Percentiles rank a stretch among this genome's conserved stretches.
Evolutionary conservation across 2,797 vertebrate species (phyloP).

Genomic region (Sebastes vulpes): DNA sequence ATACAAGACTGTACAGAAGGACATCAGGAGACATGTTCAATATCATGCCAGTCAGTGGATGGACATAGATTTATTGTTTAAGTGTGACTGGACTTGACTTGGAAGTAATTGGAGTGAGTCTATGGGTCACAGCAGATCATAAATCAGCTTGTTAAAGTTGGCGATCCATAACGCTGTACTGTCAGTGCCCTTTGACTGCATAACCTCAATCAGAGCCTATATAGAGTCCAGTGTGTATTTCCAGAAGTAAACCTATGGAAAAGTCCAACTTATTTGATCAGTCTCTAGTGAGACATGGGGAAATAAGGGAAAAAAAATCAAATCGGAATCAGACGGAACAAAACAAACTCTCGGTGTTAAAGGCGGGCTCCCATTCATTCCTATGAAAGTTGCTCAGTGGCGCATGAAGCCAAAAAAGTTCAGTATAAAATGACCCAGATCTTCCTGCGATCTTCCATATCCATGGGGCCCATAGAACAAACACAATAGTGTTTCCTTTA

Average conservation of each 20-base stretch:
- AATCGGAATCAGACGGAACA: background rate
- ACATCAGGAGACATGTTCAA: background rate
- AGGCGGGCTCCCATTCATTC: background rate
- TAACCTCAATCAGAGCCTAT: background rate
- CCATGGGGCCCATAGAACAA: background rate
- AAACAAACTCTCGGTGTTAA: background rate
- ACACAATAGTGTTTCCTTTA: too few species aligned
- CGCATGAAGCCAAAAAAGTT: background rate
- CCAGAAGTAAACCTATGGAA: background rate
- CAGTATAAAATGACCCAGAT: background rate
- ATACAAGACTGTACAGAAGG: background rate
- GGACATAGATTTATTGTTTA: slow-evolving; percentile 54
- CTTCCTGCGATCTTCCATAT: background rate
- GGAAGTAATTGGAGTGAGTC: slow-evolving; percentile 61
- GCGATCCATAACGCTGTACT: slow-evolving; percentile 49
- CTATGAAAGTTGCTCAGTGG: background rate
- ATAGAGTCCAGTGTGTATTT: background rate
- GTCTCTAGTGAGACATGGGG: background rate
- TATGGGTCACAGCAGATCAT: slow-evolving; percentile 46
- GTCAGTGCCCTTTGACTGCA: slow-evolving; percentile 39
- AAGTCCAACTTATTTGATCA: background rate
- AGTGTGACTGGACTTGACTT: slow-evolving; percentile 44
- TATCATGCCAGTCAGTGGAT: background rate
- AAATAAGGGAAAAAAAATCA: background rate
- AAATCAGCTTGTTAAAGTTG: slow-evolving; percentile 61